Conservation (phyloP, 2,113 vertebrate species). For the Laticauda laticaudata region DNA sequence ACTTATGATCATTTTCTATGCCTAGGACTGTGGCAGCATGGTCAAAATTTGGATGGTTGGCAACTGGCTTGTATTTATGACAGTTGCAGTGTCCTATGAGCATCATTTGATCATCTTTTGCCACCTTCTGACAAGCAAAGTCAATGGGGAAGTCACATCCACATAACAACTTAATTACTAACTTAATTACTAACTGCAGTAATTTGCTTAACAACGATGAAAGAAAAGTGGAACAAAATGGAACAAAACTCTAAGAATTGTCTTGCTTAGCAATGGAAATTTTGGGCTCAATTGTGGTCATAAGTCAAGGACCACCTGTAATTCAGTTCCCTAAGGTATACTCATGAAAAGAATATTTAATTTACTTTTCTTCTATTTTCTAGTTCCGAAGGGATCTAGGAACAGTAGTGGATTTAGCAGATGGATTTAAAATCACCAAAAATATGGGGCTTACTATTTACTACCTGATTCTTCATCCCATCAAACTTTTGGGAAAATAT, state of each 20-base stretch:
- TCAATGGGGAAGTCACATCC: not conserved
- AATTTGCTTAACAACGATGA: not conserved
- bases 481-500: not conserved
- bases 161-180: not conserved
- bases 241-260: not conserved
- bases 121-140: not conserved
- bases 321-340: not conserved
- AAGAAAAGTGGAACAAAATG: not conserved
- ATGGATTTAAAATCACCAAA: not conserved
- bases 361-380: not conserved
- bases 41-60: not conserved
- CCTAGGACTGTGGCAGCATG: not conserved
- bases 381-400: not conserved
- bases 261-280: not conserved
- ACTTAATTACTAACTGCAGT: not conserved
- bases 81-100: not conserved
- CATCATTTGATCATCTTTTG: not conserved
- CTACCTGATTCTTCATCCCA: not conserved
- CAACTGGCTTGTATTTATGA: not conserved
- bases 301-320: not conserved
- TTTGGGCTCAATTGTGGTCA: not conserved
- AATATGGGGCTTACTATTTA: not conserved
- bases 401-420: not conserved
- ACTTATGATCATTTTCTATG: not conserved
- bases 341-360: not conserved